Conservation (phyloP, 2,888 invertebrate species). For the Epinotia bilunana region DNA sequence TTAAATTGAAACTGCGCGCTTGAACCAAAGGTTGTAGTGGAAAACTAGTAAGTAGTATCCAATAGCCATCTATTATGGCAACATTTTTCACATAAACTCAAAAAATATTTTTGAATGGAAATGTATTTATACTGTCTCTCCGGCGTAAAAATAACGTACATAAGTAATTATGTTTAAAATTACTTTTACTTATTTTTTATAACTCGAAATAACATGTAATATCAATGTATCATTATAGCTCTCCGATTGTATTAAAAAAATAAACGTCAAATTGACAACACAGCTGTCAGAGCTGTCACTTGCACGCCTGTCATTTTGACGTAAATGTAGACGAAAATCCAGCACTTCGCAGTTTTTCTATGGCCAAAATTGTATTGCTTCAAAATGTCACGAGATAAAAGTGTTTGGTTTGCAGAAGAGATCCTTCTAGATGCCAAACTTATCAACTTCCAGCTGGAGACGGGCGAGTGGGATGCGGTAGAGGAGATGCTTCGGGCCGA, state of each 20-base stretch:
- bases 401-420: constrained; percentile 83
- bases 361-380: constrained; percentile 43
- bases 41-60: neutral
- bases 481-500: constrained; percentile 82
- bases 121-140: no score
- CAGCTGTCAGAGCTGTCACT: constrained; percentile 16
- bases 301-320: constrained; percentile 7
- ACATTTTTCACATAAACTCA: neutral
- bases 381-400: constrained; percentile 82
- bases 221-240: neutral
- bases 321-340: neutral
- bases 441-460: constrained; percentile 79
- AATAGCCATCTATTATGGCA: neutral
- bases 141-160: no score
- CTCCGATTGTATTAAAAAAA: neutral
- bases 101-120: no score
- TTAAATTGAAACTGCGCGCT: constrained; percentile 15
- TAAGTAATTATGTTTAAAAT: neutral
- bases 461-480: constrained; percentile 82
- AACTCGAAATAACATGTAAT: no score
- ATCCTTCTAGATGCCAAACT: constrained; percentile 80
- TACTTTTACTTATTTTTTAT: neutral
- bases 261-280: constrained; percentile 8
- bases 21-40: neutral
- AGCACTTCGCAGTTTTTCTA: constrained; percentile 12